These are phyloP conservation scores for Podiceps cristatus DNA, from an alignment of 2,113 vertebrate genomes.

Conservation along the genomic window DNA sequence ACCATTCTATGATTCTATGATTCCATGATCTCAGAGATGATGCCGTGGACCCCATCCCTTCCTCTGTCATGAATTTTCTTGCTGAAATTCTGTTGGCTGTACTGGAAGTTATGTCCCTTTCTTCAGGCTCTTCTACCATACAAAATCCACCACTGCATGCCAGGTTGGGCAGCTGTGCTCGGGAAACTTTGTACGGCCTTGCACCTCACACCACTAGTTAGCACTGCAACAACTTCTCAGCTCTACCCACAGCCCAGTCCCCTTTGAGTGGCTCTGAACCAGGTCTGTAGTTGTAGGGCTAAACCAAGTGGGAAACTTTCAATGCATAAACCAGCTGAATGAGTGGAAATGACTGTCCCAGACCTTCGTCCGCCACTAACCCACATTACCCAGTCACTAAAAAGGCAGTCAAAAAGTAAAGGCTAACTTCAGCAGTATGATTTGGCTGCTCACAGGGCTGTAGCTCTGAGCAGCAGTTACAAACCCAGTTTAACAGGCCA, in stretches of 20 bases:
- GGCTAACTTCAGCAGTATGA: neutral
- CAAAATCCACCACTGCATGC: neutral
- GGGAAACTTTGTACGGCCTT: neutral
- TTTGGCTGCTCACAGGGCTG: neutral
- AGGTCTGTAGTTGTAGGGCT: neutral
- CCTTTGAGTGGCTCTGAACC: neutral
- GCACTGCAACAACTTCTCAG: fast-evolving
- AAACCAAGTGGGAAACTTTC: neutral
- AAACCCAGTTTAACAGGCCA: slow-evolving; percentile 63
- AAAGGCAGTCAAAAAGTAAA: neutral
- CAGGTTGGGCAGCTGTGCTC: neutral
- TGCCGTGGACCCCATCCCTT: neutral
- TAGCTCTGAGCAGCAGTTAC: slow-evolving; percentile 37
- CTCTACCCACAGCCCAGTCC: neutral
- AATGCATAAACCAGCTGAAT: fast-evolving
- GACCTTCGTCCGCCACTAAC: neutral
- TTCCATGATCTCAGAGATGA: neutral
- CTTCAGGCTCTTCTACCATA: fast-evolving
- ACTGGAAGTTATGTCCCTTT: neutral
- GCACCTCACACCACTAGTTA: neutral
- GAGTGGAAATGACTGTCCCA: neutral
- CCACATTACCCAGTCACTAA: neutral
- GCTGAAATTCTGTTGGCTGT: neutral
- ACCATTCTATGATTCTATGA: too few species aligned
- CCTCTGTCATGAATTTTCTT: neutral